Evolutionary conservation across 2,113 vertebrate genomes (phyloP), one percentile per base, ranked within the genome.

Genomic region (Gopherus evgoodei): DNA sequence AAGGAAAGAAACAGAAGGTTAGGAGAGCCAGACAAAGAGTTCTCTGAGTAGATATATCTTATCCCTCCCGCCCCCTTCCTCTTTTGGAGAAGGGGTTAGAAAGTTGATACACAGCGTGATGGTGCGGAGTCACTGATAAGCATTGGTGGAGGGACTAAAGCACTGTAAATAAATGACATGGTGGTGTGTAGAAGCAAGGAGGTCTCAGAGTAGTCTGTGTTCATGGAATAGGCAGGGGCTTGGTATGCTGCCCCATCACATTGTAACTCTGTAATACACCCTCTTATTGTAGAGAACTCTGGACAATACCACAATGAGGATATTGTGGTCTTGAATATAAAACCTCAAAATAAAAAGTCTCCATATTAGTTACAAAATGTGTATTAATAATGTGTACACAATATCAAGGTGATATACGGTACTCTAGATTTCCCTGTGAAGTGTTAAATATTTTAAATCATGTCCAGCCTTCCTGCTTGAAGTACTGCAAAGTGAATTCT

Each of bases 351-450:
- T 38, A 24, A 75, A 75, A 75, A 11, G 78, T 82, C 44, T n/a
- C 35, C 5, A n/a, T 38, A 59, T 62, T 49, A 12, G 52, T 76
- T 69, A 38, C 21, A 54, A 76, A n/a, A 72, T 22, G 7, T 29
- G 13, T 13, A 42, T 2, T 81, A 5, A 1, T 78, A 57, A 1
- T 1, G 6, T 16, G 62, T 89, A 78, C 35, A 3, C 0, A 79
- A 35, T 54, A 84, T 31, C 56, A 72, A 11, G 57, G n/a, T 38
- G 11, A 81, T 53, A 88, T 8, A 47, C 0, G 38, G 21, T 17
- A 86, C 80, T 84, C 79, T 35, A 57, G 19, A 25, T 85, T 50
- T 31, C 53, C 81, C 65, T 72, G 65, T 8, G 47, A 94, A 86
- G 10, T 6, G 27, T 31, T 76, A 87, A 91, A 65, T 83, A 90